Conservation (phyloP, 2,113 vertebrate species). For the Chloropsis cyanopogon region DNA sequence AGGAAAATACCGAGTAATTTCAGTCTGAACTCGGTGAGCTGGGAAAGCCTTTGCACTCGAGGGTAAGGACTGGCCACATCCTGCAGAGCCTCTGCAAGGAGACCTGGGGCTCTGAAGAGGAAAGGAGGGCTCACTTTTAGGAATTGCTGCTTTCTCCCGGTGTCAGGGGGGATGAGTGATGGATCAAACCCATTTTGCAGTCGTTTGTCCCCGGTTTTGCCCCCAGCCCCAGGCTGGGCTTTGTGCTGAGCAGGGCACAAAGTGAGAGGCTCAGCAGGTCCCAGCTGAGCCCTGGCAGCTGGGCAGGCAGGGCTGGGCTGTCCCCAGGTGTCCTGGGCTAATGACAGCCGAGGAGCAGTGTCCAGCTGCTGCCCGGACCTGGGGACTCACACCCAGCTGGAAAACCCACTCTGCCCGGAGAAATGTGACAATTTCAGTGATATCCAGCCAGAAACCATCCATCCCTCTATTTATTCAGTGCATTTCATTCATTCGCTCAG, state of each 20-base stretch:
- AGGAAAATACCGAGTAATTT: background rate
- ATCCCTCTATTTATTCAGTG: rapidly evolving
- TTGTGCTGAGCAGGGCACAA: background rate
- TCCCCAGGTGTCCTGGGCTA: rapidly evolving
- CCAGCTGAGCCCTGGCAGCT: background rate
- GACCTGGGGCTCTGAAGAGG: background rate
- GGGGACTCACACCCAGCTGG: background rate
- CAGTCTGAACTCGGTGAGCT: rapidly evolving
- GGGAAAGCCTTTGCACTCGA: background rate
- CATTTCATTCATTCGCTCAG: background rate
- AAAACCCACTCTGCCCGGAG: rapidly evolving
- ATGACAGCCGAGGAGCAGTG: rapidly evolving
- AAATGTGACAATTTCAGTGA: rapidly evolving
- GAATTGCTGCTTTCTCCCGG: background rate
- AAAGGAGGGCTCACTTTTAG: background rate
- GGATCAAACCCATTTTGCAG: background rate
- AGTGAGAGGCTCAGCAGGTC: rapidly evolving
- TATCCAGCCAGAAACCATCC: rapidly evolving
- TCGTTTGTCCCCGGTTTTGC: rapidly evolving
- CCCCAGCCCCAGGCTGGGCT: background rate
- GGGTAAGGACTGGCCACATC: rapidly evolving
- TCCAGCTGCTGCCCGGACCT: background rate
- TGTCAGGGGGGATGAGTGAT: rapidly evolving
- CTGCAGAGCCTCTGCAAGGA: background rate
- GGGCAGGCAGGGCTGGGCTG: background rate